Base-by-base conservation (phyloP, 2,888 invertebrate genomes). In the Eueremaeus valkanovi region DNA sequence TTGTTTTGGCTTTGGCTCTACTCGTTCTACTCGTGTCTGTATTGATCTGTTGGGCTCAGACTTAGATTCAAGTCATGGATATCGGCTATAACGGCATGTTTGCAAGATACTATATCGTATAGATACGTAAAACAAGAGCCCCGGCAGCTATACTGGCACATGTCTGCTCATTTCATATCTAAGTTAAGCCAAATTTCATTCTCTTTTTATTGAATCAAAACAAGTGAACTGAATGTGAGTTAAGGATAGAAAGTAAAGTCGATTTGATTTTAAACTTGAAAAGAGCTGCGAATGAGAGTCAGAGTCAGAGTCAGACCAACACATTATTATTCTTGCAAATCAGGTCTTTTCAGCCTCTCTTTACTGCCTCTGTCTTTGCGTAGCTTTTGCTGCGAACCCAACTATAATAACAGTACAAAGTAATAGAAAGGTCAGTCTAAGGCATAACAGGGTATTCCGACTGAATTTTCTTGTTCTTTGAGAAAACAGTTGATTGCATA, bases 161-260 rank as follows among this genome's bases (percentile, higher is more conserved):
- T 70, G 70, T 70, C 70, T 70, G 27, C 45, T 42, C 42, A 40
- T 42, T 45, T 70, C 70, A 70, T 42, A 45, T 40, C 70, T 70
- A 24, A 70, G 27, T 70, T 70, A 45, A 70, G 42, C 70, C 45
- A 27, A 45, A 5, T 70, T 36, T 33, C 36, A 66, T n/a, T 66
- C 36, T 18, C 45, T 45, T 45, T 70, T 70, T 70, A 70, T 70
- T 70, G 36, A 42, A 70, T 45, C 40, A 11, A 70, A 42, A 70
- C 27, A 45, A 27, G 36, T 8, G 24, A 24, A 70, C 70, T 45
- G 24, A 70, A 70, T 70, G 45, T 70, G 40, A 29, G 40, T 18
- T 40, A 55, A 11, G 8, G 24, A 55, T 55, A 16, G 24, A 21
- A 18, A 55, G 55, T 27, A 24, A 24, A 55, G 5, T 55, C 55